Percentiles rank a stretch among this genome's conserved stretches.
These are phyloP conservation scores for Drosophila lacertosa DNA, from an alignment of 1,140 invertebrate genomes.

Conservation along the genomic window DNA sequence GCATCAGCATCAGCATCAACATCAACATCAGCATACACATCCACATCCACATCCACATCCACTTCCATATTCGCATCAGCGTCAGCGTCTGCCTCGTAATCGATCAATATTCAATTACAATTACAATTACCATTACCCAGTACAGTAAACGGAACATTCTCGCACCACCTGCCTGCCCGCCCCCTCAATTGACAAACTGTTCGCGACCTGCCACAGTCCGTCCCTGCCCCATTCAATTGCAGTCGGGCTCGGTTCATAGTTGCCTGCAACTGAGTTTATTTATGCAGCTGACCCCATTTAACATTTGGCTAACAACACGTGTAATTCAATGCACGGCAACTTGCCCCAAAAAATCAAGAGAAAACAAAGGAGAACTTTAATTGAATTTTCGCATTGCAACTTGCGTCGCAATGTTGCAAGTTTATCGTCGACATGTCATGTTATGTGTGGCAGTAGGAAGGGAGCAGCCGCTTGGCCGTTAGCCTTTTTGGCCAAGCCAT, in stretches of 20 bases:
- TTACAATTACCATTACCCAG: constrained; percentile 50
- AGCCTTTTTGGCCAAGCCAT: constrained; percentile 40
- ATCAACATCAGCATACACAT: constrained; percentile 17
- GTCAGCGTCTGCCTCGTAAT: constrained; percentile 36
- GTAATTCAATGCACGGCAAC: constrained; percentile 54
- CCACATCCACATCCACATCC: no score
- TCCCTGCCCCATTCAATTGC: constrained; percentile 48
- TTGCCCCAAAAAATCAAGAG: constrained; percentile 4
- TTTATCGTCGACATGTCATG: constrained; percentile 55
- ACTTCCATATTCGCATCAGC: constrained; percentile 4
- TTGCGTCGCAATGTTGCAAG: constrained; percentile 52
- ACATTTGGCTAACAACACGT: constrained; percentile 55
- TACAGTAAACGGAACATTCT: constrained; percentile 19
- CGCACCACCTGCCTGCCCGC: background rate
- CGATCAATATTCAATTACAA: constrained; percentile 60
- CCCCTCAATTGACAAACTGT: constrained; percentile 30
- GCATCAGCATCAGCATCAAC: background rate
- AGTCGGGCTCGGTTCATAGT: constrained; percentile 44
- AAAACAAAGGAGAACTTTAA: constrained; percentile 29
- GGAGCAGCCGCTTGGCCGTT: constrained; percentile 22
- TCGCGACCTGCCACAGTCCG: constrained; percentile 26
- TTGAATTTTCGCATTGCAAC: constrained; percentile 64
- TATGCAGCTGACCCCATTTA: constrained; percentile 56
- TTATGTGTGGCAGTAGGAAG: constrained; percentile 29
- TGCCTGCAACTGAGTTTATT: constrained; percentile 56